Percentiles rank a stretch among this genome's conserved stretches.
Evolutionary conservation across 2,797 vertebrate genomes (phyloP).

Genomic region (Pseudocheirus occidentalis): DNA sequence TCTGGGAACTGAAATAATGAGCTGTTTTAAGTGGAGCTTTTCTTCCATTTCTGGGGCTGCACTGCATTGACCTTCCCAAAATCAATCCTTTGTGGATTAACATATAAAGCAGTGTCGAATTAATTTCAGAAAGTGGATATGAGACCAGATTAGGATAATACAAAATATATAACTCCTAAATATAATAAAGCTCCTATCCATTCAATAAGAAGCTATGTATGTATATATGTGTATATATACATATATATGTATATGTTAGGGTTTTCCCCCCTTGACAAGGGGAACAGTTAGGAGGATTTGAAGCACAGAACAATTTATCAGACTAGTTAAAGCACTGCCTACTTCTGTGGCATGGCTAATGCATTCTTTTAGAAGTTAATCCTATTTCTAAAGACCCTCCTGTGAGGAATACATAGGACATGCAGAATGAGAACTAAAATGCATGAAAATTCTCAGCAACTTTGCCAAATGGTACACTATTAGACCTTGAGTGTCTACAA

Average conservation of each 20-base stretch:
- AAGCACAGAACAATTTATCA: conserved; percentile 87
- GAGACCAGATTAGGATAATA: conserved; percentile 88
- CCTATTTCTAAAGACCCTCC: conserved; percentile 91
- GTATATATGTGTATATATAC: conserved; percentile 52
- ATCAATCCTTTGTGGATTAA: conserved; percentile 91
- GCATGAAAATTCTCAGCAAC: conserved; percentile 90
- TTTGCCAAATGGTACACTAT: conserved; percentile 87
- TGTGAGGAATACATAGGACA: conserved; percentile 84
- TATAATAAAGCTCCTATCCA: conserved; percentile 87
- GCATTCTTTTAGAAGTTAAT: conserved; percentile 92
- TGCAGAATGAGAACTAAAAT: conserved; percentile 85
- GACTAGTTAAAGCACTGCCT: conserved; percentile 84
- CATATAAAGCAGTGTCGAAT: conserved; percentile 91
- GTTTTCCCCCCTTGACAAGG: background rate
- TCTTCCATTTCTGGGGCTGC: conserved; percentile 86
- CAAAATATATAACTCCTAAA: conserved; percentile 88
- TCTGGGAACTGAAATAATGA: conserved; percentile 88
- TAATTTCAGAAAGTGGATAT: conserved; percentile 91
- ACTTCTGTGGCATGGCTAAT: conserved; percentile 86
- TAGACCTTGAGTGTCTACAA: conserved; percentile 84
- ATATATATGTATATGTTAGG: background rate
- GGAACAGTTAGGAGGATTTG: conserved; percentile 82
- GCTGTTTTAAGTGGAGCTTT: conserved; percentile 86
- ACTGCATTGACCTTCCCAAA: conserved; percentile 87
- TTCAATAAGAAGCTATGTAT: conserved; percentile 89